Base-by-base conservation (phyloP, 1,140 invertebrate species). In the Ericerus pela region DNA sequence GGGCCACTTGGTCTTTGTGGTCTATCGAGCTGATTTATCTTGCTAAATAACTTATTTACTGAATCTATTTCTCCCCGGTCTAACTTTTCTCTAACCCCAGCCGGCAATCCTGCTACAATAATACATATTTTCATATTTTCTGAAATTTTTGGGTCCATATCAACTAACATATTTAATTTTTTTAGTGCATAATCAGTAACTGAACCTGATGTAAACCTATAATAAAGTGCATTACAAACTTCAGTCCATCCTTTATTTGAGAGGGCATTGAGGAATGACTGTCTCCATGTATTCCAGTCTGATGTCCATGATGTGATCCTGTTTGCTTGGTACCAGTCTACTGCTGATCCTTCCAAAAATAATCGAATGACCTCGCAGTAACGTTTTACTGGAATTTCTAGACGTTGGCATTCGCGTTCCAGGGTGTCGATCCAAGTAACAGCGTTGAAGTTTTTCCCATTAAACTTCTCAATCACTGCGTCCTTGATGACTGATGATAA, bases 141-240 rank as follows among this genome's bases (percentile, higher is more conserved):
- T 26, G 33, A 29, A 29, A 53, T 53, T 33, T 24, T 11, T 36
- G 33, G 33, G 27, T 36, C 37, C 24, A 53, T n/a, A 14, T 53
- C 20, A 24, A 53, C 26, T 30, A 53, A 53, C 14, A 53, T 20
- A 33, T 36, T 53, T n/a, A 33, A 26, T 53, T 53, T 53, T 53
- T 53, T 53, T n/a, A 53, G 20, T 33, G 30, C 20, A 36, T 53
- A 53, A 53, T 53, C 52, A n/a, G 29, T 33, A 26, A 53, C 14
- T 0, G 30, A 53, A 24, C 30, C 18, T 53, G 22, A 18, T 36
- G 12, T 29, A 24, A 33, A 53, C 27, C 37, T 53, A 36, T 33
- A 53, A 33, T 29, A 36, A n/a, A 53, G 30, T 24, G 52, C 18
- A 36, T 53, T 33, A 36, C 14, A 33, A 31, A 53, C 20, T 33